A percentile compares a stretch with the other conserved stretches of the same genome.
These are phyloP conservation scores for Microchirus variegatus DNA, from an alignment of 2,797 vertebrate genomes.

Conservation along the genomic window DNA sequence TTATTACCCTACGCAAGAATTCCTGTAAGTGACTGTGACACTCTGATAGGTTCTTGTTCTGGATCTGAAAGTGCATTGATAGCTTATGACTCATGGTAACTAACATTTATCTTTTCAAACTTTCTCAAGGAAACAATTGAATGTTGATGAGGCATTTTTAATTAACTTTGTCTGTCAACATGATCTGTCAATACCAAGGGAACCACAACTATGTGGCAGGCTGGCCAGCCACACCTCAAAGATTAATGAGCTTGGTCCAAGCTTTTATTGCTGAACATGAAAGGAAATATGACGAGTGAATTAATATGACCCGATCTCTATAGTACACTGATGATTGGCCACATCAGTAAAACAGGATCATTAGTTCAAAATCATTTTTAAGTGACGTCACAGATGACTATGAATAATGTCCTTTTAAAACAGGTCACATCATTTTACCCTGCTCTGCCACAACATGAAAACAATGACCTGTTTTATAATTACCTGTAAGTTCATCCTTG, in stretches of 20 bases:
- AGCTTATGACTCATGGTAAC: not conserved
- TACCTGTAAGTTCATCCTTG: no score
- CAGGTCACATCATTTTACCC: no score
- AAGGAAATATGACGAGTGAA: slow-evolving; percentile 49
- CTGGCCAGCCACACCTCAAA: slow-evolving; percentile 51
- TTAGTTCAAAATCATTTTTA: no score
- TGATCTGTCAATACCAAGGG: slow-evolving; percentile 10
- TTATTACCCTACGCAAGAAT: slow-evolving; percentile 11
- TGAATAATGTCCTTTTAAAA: no score
- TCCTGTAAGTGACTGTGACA: slow-evolving; percentile 3
- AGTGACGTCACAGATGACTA: no score
- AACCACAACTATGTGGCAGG: slow-evolving; percentile 37
- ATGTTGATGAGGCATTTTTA: slow-evolving; percentile 20
- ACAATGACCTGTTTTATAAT: no score
- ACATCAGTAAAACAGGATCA: no score
- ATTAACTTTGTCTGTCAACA: slow-evolving; percentile 51
- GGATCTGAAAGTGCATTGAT: not conserved
- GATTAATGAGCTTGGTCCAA: slow-evolving; percentile 16
- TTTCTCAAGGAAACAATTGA: slow-evolving; percentile 20
- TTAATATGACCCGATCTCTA: slow-evolving; percentile 18
- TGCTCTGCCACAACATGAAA: no score
- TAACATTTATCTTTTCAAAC: slow-evolving; percentile 11
- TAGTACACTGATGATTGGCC: no score
- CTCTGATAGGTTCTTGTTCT: no score
- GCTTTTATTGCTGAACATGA: slow-evolving; percentile 41